Conservation (phyloP, 2,888 invertebrate species). For the Macropis europaea region DNA sequence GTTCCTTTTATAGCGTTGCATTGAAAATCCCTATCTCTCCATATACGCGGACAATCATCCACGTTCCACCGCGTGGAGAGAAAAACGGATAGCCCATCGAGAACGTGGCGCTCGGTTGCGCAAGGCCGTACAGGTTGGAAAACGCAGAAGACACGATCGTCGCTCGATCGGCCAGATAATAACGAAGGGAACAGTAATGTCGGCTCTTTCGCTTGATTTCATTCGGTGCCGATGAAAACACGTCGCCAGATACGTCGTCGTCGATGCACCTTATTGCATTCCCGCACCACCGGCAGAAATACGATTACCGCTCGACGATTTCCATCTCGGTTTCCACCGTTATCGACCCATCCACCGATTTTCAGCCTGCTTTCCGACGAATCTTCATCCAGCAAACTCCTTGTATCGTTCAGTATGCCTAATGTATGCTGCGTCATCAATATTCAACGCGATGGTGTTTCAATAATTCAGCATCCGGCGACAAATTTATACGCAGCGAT, state of each 20-base stretch:
- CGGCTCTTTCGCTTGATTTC: slow-evolving; percentile 21
- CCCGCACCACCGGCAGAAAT: neutral
- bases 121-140: slow-evolving; percentile 12
- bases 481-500: neutral
- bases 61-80: slow-evolving; percentile 24
- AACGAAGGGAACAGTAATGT: neutral
- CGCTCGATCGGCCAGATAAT: neutral
- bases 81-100: slow-evolving; percentile 27
- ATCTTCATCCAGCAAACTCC: too few species aligned
- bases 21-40: slow-evolving; percentile 27
- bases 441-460: slow-evolving; percentile 7
- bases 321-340: neutral
- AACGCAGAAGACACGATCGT: neutral
- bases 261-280: slow-evolving; percentile 9
- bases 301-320: neutral
- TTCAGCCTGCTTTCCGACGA: slow-evolving; percentile 3
- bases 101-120: slow-evolving; percentile 27
- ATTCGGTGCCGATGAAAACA: slow-evolving; percentile 3
- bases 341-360: neutral
- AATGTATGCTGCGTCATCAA: slow-evolving; percentile 17
- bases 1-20: slow-evolving; percentile 9
- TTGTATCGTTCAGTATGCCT: too few species aligned
- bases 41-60: slow-evolving; percentile 15
- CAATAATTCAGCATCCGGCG: slow-evolving; percentile 29
- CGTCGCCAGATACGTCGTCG: slow-evolving; percentile 1